Percentiles rank a stretch among this genome's conserved stretches.
Conservation (phyloP, 2,888 invertebrate genomes). For the Oscheius sp. region DNA sequence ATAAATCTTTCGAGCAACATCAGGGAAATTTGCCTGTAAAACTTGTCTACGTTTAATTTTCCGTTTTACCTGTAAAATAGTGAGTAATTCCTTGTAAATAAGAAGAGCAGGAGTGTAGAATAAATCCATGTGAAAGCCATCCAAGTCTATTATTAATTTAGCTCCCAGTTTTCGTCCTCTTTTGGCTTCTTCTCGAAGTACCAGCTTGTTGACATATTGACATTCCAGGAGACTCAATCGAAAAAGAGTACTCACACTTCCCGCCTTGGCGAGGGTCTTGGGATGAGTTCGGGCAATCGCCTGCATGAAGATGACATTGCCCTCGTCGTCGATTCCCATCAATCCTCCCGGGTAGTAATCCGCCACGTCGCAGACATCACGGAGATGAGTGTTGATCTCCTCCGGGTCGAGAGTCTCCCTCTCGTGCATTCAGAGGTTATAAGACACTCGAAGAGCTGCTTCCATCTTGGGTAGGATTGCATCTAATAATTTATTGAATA, state of each 20-base stretch:
- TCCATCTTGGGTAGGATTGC: constrained; percentile 50
- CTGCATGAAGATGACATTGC: constrained; percentile 57
- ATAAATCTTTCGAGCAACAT: constrained; percentile 22
- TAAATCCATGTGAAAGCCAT: constrained; percentile 63
- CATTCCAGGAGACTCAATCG: constrained; percentile 61
- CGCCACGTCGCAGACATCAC: constrained; percentile 50
- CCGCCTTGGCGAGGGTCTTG: constrained; percentile 60
- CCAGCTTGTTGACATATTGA: constrained; percentile 58
- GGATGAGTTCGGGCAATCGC: constrained; percentile 59
- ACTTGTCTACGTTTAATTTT: background rate
- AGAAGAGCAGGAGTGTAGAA: constrained; percentile 59
- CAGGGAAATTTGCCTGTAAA: constrained; percentile 10
- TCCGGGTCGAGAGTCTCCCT: constrained; percentile 13
- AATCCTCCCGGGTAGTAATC: constrained; percentile 66
- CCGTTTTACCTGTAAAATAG: constrained; percentile 55
- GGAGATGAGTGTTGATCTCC: constrained; percentile 55
- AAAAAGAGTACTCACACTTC: constrained; percentile 61
- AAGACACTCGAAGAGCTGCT: constrained; percentile 43
- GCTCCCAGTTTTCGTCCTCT: constrained; percentile 60
- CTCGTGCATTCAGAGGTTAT: constrained; percentile 44
- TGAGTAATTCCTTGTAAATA: constrained; percentile 63
- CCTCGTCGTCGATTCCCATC: constrained; percentile 51
- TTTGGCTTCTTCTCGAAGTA: constrained; percentile 46
- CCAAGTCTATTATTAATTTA: constrained; percentile 67
- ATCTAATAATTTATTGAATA: constrained; percentile 43